Conservation (phyloP, 2,113 vertebrate genomes). For the Camarhynchus parvulus region DNA sequence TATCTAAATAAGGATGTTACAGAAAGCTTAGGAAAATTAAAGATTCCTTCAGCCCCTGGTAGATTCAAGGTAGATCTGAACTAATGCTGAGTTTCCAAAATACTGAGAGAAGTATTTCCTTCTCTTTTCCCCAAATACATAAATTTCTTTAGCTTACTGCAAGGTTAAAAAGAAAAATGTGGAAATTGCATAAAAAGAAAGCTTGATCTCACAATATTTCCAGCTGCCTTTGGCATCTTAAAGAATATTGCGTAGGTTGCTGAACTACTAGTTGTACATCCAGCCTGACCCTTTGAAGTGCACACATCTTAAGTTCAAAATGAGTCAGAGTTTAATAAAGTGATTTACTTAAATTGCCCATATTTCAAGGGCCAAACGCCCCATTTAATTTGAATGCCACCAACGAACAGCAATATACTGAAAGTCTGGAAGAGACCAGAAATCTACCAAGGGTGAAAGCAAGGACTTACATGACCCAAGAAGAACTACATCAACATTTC, state of each 20-base stretch:
- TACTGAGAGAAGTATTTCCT: background rate
- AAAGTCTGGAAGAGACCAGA: background rate
- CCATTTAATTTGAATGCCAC: slow-evolving; percentile 11
- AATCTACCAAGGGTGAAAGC: background rate
- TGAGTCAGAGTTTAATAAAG: slow-evolving; percentile 21
- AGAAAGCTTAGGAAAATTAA: background rate
- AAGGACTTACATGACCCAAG: background rate
- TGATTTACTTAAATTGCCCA: slow-evolving; percentile 12
- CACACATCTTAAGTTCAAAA: background rate
- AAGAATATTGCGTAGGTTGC: background rate
- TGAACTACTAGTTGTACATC: background rate
- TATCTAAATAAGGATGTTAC: background rate
- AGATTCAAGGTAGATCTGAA: background rate
- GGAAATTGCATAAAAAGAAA: background rate
- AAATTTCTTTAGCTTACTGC: background rate
- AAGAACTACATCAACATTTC: background rate
- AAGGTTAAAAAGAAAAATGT: background rate
- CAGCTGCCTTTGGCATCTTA: slow-evolving; percentile 19
- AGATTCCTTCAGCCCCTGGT: background rate
- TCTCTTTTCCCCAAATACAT: background rate
- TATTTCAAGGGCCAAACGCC: background rate
- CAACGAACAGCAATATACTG: background rate
- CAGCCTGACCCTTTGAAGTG: slow-evolving; percentile 24
- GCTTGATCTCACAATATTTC: background rate
- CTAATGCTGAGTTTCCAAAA: background rate